Conservation (phyloP, 2,113 vertebrate species). For the Eptesicus fuscus region DNA sequence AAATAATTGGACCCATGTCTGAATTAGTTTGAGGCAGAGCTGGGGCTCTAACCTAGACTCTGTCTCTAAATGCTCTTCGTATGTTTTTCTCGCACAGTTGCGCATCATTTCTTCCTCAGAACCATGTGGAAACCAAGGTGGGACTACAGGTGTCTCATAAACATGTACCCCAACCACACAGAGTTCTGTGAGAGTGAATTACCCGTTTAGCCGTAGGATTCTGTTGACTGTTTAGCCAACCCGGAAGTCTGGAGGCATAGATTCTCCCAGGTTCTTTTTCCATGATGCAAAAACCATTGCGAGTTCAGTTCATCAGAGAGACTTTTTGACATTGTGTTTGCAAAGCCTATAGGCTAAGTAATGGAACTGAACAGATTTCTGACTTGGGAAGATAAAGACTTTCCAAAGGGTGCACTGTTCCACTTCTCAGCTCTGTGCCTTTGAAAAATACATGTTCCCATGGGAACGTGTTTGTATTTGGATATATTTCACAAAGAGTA, state of each 20-base stretch:
- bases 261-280: not conserved
- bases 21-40: not conserved
- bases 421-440: not conserved
- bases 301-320: not conserved
- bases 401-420: not conserved
- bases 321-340: not conserved
- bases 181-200: not conserved
- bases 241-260: not conserved
- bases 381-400: not conserved
- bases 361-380: not conserved
- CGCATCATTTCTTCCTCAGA: not conserved
- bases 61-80: not conserved
- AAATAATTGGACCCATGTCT: not conserved
- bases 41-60: not conserved
- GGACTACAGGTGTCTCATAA: not conserved
- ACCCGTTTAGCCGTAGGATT: not conserved
- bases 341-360: not conserved
- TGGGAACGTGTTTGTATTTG: constrained; percentile 23
- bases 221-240: not conserved
- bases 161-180: not conserved
- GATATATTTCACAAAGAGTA: constrained; percentile 37
- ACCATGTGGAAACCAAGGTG: not conserved
- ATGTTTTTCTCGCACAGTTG: not conserved
- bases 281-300: not conserved
- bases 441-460: not conserved